Evolutionary conservation across 2,888 invertebrate species (phyloP).

Genomic region (Epistrophe eligans): DNA sequence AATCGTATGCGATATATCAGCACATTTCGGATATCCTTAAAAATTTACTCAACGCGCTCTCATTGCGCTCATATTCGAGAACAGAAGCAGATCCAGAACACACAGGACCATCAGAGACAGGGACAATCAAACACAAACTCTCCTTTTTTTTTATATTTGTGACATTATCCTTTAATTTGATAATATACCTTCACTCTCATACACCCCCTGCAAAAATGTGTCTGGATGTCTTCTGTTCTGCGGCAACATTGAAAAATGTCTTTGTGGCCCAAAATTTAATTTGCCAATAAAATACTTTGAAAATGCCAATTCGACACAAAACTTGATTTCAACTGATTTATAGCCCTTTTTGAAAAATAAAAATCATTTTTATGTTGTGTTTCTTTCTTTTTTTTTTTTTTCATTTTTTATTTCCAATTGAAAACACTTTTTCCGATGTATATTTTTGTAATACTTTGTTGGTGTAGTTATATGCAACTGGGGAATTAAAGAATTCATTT

Average conservation of each 20-base stretch:
- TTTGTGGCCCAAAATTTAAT: conserved; percentile 51
- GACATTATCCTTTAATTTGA: conserved; percentile 42
- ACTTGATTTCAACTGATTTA: conserved; percentile 50
- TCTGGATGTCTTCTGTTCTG: background rate
- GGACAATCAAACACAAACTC: no score
- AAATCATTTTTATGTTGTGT: conserved; percentile 12
- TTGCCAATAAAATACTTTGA: conserved; percentile 54
- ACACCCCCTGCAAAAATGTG: background rate
- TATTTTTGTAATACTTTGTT: conserved; percentile 2
- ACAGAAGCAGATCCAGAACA: background rate
- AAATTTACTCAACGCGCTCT: conserved; percentile 41
- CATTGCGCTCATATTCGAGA: background rate
- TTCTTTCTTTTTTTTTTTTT: no score
- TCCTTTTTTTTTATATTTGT: background rate
- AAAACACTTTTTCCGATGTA: background rate
- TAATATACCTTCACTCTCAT: conserved; percentile 5
- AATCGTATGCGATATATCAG: conserved; percentile 50
- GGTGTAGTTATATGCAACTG: background rate
- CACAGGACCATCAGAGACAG: no score
- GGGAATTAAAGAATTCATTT: conserved; percentile 19
- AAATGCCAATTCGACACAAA: conserved; percentile 50
- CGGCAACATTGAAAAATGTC: conserved; percentile 28
- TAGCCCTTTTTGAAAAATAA: background rate
- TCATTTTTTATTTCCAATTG: background rate
- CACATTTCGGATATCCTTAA: conserved; percentile 49